Percentiles rank a stretch among this genome's conserved stretches.
Evolutionary conservation across 2,113 vertebrate genomes (phyloP).

Genomic region (Muntiacus muntjak): DNA sequence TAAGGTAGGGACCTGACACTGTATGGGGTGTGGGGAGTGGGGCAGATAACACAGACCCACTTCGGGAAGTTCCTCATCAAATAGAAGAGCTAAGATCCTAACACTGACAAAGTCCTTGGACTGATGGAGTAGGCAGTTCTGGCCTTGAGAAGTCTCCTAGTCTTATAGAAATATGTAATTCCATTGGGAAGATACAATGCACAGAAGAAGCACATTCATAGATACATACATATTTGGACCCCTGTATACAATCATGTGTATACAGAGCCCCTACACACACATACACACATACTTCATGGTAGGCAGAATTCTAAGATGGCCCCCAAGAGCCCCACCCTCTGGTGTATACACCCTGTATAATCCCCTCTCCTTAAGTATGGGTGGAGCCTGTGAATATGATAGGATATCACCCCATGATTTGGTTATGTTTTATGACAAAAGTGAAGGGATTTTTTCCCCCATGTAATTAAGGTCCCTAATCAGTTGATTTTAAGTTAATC

Average conservation of each 20-base stretch:
- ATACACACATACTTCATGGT: not conserved
- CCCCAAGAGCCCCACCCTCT: not conserved
- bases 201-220: not conserved
- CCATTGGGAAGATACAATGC: not conserved
- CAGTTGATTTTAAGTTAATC: not conserved
- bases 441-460: not conserved
- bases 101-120: not conserved
- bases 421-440: not conserved
- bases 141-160: not conserved
- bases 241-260: not conserved
- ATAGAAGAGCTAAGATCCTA: not conserved
- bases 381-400: not conserved
- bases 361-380: not conserved
- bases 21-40: fast-evolving
- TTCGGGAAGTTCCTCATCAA: not conserved
- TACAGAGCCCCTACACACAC: not conserved
- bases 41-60: not conserved
- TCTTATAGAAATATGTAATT: not conserved
- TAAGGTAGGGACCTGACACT: not conserved
- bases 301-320: not conserved
- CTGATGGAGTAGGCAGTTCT: not conserved
- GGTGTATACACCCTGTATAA: not conserved
- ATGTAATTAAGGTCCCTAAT: not conserved
- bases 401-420: too few relatives aligned
- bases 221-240: not conserved